Conservation (phyloP, 2,113 vertebrate species). For the Cygnus atratus region DNA sequence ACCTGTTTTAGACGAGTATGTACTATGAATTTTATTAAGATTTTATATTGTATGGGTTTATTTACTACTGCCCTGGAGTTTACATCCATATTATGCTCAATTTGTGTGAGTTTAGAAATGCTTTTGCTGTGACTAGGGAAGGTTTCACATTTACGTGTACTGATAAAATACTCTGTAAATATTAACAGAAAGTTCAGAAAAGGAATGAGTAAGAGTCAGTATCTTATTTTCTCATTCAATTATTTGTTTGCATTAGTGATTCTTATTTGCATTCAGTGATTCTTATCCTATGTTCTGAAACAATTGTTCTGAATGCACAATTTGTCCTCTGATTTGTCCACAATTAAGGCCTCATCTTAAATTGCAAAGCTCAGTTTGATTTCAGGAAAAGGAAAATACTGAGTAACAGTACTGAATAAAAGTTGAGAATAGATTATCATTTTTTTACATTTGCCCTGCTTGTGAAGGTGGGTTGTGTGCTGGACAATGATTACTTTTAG, state of each 20-base stretch:
- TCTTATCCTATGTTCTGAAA: background rate
- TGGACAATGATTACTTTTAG: background rate
- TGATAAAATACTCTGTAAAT: background rate
- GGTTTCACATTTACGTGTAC: background rate
- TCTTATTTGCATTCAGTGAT: background rate
- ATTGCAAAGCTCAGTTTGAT: background rate
- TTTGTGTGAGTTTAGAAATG: background rate
- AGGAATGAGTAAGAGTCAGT: background rate
- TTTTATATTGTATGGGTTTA: background rate
- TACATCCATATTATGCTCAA: background rate
- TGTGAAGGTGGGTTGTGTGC: background rate
- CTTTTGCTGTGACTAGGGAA: background rate
- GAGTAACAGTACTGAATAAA: background rate
- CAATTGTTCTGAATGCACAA: background rate
- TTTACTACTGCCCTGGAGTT: background rate
- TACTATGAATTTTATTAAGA: background rate
- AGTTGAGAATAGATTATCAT: background rate
- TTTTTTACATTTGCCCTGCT: background rate
- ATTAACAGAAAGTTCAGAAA: background rate
- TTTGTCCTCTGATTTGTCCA: background rate
- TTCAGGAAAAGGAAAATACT: background rate
- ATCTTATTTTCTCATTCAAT: background rate
- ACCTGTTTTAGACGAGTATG: conserved; percentile 51
- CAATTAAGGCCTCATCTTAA: background rate
- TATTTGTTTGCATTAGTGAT: background rate